These are phyloP conservation scores for Ectobius pallidus DNA, from an alignment of 2,888 invertebrate genomes.

Conservation along the genomic window DNA sequence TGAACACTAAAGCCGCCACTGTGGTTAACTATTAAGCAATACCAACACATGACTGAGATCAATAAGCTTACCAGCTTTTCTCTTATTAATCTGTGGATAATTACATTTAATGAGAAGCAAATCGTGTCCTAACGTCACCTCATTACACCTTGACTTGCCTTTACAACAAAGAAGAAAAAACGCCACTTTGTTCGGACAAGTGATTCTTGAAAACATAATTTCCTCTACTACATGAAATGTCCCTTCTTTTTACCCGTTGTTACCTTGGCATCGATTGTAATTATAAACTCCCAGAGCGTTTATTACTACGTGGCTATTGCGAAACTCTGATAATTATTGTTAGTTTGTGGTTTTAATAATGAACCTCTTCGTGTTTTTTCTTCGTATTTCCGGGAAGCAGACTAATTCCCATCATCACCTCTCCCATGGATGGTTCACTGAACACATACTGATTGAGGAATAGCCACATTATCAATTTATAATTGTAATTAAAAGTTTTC, in stretches of 20 bases:
- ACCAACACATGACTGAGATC: too few relatives aligned
- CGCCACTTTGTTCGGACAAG: background rate
- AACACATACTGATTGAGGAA: too few relatives aligned
- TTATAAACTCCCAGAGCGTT: background rate
- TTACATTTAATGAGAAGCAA: conserved; percentile 21
- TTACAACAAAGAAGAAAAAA: conserved; percentile 16
- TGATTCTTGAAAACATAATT: conserved; percentile 19
- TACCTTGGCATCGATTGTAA: background rate
- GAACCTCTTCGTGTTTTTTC: background rate
- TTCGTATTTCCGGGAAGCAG: conserved; percentile 16
- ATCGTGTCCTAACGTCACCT: conserved; percentile 19
- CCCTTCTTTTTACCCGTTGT: background rate
- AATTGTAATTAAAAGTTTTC: too few relatives aligned
- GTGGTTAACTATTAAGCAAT: too few relatives aligned
- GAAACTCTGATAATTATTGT: conserved; percentile 19
- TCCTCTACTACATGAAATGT: background rate
- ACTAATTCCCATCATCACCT: conserved; percentile 5
- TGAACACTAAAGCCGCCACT: too few relatives aligned
- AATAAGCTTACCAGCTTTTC: too few relatives aligned
- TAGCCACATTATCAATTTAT: too few relatives aligned
- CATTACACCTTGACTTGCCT: background rate
- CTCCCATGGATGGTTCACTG: background rate
- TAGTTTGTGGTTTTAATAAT: conserved; percentile 22
- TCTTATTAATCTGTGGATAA: conserved; percentile 5
- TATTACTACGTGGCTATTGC: background rate